These are phyloP conservation scores for Rhadinocentrus ornatus DNA, from an alignment of 2,797 vertebrate genomes.

Conservation along the genomic window DNA sequence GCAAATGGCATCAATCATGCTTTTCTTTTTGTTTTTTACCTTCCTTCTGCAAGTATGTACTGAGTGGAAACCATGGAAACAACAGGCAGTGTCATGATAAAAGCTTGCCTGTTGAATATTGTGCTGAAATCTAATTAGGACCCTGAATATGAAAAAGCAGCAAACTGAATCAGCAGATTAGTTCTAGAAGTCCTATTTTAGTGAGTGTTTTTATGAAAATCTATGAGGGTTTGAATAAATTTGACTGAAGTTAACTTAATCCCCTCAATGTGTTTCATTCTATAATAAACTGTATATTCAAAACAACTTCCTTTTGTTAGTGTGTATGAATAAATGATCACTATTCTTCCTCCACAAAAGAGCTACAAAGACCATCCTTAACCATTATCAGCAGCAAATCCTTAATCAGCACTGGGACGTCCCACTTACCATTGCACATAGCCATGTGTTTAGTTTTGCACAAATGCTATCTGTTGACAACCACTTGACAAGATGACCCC, in stretches of 20 bases:
- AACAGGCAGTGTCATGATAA: conserved; percentile 72
- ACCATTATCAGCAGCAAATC: conserved; percentile 34
- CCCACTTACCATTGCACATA: conserved; percentile 78
- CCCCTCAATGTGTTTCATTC: conserved; percentile 18
- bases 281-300: conserved; percentile 34
- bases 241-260: conserved; percentile 46
- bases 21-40: conserved; percentile 39
- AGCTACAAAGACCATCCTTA: conserved; percentile 15
- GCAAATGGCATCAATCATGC: conserved; percentile 80
- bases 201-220: conserved; percentile 61
- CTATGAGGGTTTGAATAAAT: conserved; percentile 60
- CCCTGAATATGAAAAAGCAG: conserved; percentile 54
- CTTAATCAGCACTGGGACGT: conserved; percentile 68
- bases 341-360: conserved; percentile 13
- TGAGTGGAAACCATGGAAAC: conserved; percentile 71
- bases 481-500: conserved; percentile 83
- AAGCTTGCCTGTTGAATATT: conserved; percentile 72
- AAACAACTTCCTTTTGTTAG: conserved; percentile 30
- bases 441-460: conserved; percentile 79
- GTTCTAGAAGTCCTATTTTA: conserved; percentile 61
- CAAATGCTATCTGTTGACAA: conserved; percentile 85
- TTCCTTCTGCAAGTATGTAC: conserved; percentile 61
- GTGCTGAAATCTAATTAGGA: conserved; percentile 70
- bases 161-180: conserved; percentile 73
- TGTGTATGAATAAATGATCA: conserved; percentile 32